Evolutionary conservation across 1,140 invertebrate species (phyloP).

Genomic region (Zophobas morio): DNA sequence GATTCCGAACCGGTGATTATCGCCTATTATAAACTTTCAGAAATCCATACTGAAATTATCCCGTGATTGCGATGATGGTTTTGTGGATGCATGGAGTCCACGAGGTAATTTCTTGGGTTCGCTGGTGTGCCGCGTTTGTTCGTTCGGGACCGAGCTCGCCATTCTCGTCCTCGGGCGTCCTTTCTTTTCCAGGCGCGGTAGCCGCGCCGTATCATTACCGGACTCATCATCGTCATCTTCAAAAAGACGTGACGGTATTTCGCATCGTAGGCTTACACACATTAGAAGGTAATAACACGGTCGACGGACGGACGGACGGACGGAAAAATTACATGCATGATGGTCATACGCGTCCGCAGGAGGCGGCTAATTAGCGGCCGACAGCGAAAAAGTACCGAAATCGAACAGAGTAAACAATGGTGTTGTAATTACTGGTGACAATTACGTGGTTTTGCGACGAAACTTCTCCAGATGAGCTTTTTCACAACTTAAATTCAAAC

Average conservation of each 20-base stretch:
- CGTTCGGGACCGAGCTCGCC: not conserved
- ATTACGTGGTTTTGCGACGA: too few species aligned
- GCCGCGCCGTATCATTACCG: constrained; percentile 40
- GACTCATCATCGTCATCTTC: constrained; percentile 34
- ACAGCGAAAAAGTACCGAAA: too few species aligned
- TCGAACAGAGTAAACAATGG: too few species aligned
- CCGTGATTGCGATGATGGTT: constrained; percentile 29
- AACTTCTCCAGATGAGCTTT: too few species aligned
- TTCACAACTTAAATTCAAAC: too few species aligned
- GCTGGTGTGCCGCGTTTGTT: not conserved
- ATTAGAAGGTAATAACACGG: constrained; percentile 22
- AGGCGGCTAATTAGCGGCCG: not conserved
- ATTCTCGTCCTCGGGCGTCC: constrained; percentile 38
- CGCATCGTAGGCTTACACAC: constrained; percentile 15
- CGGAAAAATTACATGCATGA: too few species aligned
- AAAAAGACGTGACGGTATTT: constrained; percentile 27
- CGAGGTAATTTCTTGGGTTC: constrained; percentile 23
- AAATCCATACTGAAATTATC: constrained; percentile 55
- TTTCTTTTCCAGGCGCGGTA: constrained; percentile 40
- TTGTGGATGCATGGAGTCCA: not conserved
- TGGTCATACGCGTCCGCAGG: too few species aligned
- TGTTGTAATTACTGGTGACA: too few species aligned
- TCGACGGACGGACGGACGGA: not conserved
- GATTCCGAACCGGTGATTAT: constrained; percentile 53
- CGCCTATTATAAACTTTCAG: constrained; percentile 56